phyloP scores from a whole-genome alignment of 2,888 invertebrate genomes.

The Doris montereyensis region DNA sequence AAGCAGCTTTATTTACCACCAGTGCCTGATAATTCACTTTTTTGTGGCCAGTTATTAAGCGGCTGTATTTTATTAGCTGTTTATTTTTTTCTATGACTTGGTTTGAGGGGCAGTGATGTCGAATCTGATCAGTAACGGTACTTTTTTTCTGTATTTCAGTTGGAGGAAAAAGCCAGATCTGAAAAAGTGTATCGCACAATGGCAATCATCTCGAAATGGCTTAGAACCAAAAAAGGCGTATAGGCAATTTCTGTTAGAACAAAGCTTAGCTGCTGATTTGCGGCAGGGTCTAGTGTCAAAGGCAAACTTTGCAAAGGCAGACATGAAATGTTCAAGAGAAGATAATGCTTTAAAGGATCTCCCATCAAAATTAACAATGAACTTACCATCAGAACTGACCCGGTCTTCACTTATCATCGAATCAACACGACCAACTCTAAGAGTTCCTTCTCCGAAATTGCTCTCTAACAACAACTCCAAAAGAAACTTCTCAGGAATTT shows the following conservation, averaged over 20 bases:
- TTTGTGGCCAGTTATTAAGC: no score
- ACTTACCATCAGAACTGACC: conserved; percentile 18
- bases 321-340: conserved; percentile 6
- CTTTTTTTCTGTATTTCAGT: conserved; percentile 3
- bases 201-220: conserved; percentile 14
- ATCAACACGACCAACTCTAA: conserved; percentile 36
- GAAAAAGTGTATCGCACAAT: conserved; percentile 12
- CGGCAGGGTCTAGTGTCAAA: conserved; percentile 6
- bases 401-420: conserved; percentile 38
- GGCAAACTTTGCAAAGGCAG: conserved; percentile 18
- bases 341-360: not conserved
- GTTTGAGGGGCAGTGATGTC: no score
- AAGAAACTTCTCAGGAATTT: conserved; percentile 26
- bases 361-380: not conserved
- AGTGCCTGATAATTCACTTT: no score
- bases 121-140: not conserved
- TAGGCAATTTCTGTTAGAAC: conserved; percentile 27
- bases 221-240: conserved; percentile 28
- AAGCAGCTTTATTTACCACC: no score
- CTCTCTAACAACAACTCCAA: conserved; percentile 18
- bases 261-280: not conserved
- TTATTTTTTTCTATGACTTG: no score
- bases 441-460: conserved; percentile 23
- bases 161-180: conserved; percentile 37
- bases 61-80: no score